These are phyloP conservation scores for Bursaphelenchus mucronatus DNA, from an alignment of 1,140 invertebrate genomes.

Conservation along the genomic window DNA sequence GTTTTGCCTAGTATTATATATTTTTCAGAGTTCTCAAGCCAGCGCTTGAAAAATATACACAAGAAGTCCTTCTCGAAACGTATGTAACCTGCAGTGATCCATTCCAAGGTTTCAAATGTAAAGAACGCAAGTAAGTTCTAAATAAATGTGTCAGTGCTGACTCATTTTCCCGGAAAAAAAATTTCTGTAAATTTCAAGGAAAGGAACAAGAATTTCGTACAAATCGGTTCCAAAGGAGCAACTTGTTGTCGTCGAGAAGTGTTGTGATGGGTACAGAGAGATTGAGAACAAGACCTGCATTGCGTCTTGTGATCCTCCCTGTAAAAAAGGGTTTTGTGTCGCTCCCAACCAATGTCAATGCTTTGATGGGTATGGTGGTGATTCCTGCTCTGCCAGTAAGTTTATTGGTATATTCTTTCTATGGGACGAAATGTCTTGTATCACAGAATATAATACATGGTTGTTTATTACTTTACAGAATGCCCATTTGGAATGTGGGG, in stretches of 20 bases:
- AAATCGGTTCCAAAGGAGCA: slow-evolving; percentile 68
- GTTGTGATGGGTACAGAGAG: slow-evolving; percentile 75
- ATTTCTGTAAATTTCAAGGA: slow-evolving; percentile 46
- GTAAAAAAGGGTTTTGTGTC: slow-evolving; percentile 77
- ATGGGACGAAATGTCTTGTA: slow-evolving; percentile 7
- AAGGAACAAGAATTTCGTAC: slow-evolving; percentile 56
- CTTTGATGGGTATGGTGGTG: slow-evolving; percentile 78
- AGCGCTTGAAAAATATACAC: slow-evolving; percentile 38
- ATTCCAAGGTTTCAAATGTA: slow-evolving; percentile 46
- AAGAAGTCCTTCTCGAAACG: slow-evolving; percentile 42
- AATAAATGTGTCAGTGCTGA: slow-evolving; percentile 12
- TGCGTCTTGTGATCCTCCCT: slow-evolving; percentile 74
- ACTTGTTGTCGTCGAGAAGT: slow-evolving; percentile 73
- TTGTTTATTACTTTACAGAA: slow-evolving; percentile 24
- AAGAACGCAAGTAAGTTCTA: slow-evolving; percentile 45
- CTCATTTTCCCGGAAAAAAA: neutral
- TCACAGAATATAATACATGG: neutral
- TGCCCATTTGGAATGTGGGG: slow-evolving; percentile 45
- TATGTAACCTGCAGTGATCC: slow-evolving; percentile 43
- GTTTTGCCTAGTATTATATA: no score
- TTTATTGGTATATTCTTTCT: slow-evolving; percentile 15
- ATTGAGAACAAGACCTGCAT: slow-evolving; percentile 62
- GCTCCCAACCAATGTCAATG: slow-evolving; percentile 81
- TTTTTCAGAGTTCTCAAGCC: no score
- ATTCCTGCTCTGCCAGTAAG: slow-evolving; percentile 66